Base-by-base conservation (phyloP, 1,140 invertebrate species). In the Teleogryllus occipitalis region DNA sequence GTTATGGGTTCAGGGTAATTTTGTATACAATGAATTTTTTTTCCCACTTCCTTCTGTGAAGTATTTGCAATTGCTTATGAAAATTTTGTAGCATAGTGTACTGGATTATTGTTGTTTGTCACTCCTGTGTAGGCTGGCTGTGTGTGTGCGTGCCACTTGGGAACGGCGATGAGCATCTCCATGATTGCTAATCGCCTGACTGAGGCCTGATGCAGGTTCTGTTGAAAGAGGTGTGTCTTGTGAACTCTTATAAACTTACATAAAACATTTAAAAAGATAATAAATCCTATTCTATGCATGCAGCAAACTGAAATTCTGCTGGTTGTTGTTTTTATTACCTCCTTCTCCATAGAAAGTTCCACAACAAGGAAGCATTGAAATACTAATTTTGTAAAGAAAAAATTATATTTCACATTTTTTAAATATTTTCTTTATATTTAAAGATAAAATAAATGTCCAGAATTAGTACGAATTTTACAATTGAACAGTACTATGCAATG, bases 201-300 rank as follows among this genome's bases (percentile, higher is more conserved):
- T 65, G 54, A 65, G 54, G 54, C 54, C 54, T 65, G 54, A 65
- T 65, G 54, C 54, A 65, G 54, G 54, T 65, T 65, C 54, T 65
- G 54, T 65, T 65, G 54, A 65, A 65, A 65, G 54, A 65, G 54
- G 54, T 65, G 54, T 65, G 54, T 14, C 10, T 65, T 65, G 54
- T 65, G 54, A 65, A 65, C 54, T 65, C 54, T 65, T 65, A 65
- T 65, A 65, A 65, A 65, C 54, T 65, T 65, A 65, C 54, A 18
- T 65, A 65, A 65, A 65, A 65, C 54, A 65, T 65, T 65, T 65
- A 65, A 65, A 65, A 65, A 65, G 54, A 65, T 65, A 65, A 65
- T 65, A 65, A 65, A 65, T 65, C 54, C 54, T 65, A 65, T 65
- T 65, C 54, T 65, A 65, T 65, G 54, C 54, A 65, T 65, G 54